Percentiles rank a stretch among this genome's conserved stretches.
These are phyloP conservation scores for Poliocrania exsul DNA, from an alignment of 2,797 vertebrate species.

Conservation along the genomic window DNA sequence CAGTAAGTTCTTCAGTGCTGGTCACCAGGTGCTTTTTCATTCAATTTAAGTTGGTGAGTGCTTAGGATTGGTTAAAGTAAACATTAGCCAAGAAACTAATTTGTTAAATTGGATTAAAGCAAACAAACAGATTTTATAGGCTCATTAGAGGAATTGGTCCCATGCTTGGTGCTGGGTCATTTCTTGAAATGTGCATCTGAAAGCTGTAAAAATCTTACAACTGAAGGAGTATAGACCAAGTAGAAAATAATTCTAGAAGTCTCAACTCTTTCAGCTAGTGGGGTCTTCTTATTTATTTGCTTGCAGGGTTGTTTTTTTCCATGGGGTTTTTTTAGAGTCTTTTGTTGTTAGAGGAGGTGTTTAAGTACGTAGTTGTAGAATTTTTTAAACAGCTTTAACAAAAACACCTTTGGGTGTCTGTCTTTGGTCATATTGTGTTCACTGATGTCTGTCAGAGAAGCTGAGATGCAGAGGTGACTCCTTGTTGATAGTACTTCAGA, in stretches of 20 bases:
- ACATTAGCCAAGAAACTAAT: neutral
- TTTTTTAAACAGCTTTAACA: neutral
- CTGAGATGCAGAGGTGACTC: neutral
- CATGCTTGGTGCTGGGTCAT: neutral
- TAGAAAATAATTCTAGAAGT: neutral
- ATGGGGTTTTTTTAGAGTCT: neutral
- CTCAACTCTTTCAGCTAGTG: neutral
- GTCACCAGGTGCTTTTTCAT: neutral
- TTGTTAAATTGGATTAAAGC: neutral
- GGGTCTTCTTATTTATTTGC: neutral
- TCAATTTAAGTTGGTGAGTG: neutral
- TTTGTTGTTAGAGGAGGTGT: neutral
- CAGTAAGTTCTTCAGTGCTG: neutral
- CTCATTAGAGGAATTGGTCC: neutral
- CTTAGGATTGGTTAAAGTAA: neutral
- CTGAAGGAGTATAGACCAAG: neutral
- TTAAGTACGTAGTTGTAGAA: neutral
- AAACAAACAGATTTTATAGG: neutral
- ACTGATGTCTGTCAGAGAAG: neutral
- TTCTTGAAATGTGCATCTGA: neutral
- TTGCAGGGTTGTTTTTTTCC: neutral
- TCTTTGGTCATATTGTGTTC: neutral
- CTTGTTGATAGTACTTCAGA: neutral
- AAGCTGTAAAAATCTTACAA: neutral
- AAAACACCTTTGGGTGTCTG: neutral